Base-by-base conservation (phyloP, 2,113 vertebrate genomes). In the Cephalopholis sonnerati region DNA sequence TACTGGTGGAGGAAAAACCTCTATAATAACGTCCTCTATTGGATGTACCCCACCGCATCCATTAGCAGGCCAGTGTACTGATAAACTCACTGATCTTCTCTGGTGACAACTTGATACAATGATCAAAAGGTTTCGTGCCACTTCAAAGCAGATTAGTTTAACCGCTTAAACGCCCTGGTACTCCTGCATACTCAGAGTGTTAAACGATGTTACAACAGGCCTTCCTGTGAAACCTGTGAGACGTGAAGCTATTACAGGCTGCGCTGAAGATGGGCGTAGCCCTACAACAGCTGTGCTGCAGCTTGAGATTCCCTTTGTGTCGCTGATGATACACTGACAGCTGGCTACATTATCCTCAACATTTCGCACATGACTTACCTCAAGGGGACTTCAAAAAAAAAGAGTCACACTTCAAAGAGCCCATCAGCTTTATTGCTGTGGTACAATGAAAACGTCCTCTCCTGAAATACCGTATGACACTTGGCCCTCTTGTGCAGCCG, bases 301-400 rank as follows among this genome's bases (percentile, higher is more conserved):
- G 73, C 71, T 91, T 83, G 53, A 83, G 91, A 91, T 82, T 82
- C 77, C 74, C 81, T 79, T 87, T 73, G 72, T 89, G 82, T 83
- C 81, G 36, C 87, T 74, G 77, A 78, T 87, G 87, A 82, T 70
- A 81, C 59, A 44, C 62, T 74, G 92, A 93, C 92, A 94, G 91
- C 94, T 94, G 94, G 83, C 83, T 70, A 77, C 83, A 91, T 94
- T 92, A 90, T 89, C 77, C 69, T 70, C 82, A 83, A 82, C 84
- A 79, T 94, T 95, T 93, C 63, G 20, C 90, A 91, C 90, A 87
- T 79, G 70, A 88, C 89, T 93, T 89, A 88, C 87, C 90, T 86
- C 84, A 86, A 89, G 84, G 85, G 71, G 86, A 92, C 93, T 91
- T 94, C 13, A 74, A 78, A 70, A 90, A 73, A 80, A 88, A 77